These are phyloP conservation scores for Hirtodrosophila alboralis DNA, from an alignment of 2,888 invertebrate species.

Conservation along the genomic window DNA sequence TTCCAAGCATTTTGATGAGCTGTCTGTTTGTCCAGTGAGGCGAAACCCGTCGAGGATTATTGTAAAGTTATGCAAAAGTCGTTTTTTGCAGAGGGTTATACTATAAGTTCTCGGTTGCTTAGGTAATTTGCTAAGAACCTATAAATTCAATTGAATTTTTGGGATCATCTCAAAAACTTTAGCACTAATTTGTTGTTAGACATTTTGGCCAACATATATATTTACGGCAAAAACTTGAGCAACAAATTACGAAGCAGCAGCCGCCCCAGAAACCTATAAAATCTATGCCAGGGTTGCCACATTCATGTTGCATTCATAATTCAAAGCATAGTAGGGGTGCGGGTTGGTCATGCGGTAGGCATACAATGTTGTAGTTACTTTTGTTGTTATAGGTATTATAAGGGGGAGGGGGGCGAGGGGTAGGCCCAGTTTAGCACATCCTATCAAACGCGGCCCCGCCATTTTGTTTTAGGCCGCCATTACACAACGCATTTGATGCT, in stretches of 20 bases:
- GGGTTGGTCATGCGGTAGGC: slow-evolving; percentile 1
- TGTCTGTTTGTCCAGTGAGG: slow-evolving; percentile 42
- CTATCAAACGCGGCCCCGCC: slow-evolving; percentile 49
- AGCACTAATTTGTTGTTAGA: slow-evolving; percentile 56
- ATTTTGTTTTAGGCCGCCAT: slow-evolving; percentile 66
- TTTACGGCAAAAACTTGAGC: slow-evolving; percentile 52
- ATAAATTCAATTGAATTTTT: slow-evolving; percentile 30
- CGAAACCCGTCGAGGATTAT: slow-evolving; percentile 47
- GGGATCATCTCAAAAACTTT: slow-evolving; percentile 30
- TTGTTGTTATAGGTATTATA: slow-evolving; percentile 15
- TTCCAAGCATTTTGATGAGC: not conserved
- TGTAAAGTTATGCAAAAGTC: slow-evolving; percentile 61
- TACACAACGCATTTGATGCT: slow-evolving; percentile 78
- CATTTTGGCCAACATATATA: slow-evolving; percentile 46
- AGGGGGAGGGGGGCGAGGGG: not conserved
- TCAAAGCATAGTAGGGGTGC: slow-evolving; percentile 54
- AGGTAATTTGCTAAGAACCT: slow-evolving; percentile 17
- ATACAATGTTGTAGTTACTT: slow-evolving; percentile 31
- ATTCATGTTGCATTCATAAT: slow-evolving; percentile 66
- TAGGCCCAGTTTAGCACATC: slow-evolving; percentile 51
- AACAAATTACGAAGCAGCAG: slow-evolving; percentile 49
- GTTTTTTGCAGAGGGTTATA: slow-evolving; percentile 40
- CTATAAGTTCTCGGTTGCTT: slow-evolving; percentile 20
- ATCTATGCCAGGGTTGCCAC: slow-evolving; percentile 61
- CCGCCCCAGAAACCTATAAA: slow-evolving; percentile 45